phyloP scores from a whole-genome alignment of 2,888 invertebrate genomes.

The Morpho helenor region DNA sequence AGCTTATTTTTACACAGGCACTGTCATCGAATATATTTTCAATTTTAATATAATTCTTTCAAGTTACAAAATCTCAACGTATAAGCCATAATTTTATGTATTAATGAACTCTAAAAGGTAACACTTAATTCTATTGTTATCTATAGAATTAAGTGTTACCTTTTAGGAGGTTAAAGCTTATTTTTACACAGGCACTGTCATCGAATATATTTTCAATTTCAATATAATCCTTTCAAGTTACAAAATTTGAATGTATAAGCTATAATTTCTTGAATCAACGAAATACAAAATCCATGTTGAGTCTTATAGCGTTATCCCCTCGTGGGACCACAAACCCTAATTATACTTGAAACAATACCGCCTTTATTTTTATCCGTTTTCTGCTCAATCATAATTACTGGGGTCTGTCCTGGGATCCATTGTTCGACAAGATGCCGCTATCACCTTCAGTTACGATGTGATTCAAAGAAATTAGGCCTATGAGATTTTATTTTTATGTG shows the following conservation, averaged over 20 bases:
- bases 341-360: slow-evolving; percentile 74
- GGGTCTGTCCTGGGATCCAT: slow-evolving; percentile 59
- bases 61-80: no score
- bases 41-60: no score
- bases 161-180: no score
- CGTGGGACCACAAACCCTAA: slow-evolving; percentile 74
- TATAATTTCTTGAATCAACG: slow-evolving; percentile 20
- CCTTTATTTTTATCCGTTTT: slow-evolving; percentile 75
- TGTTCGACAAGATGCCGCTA: slow-evolving; percentile 58
- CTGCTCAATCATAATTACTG: slow-evolving; percentile 78
- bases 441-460: slow-evolving; percentile 43
- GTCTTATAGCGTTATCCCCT: slow-evolving; percentile 48
- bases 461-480: slow-evolving; percentile 21
- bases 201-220: no score
- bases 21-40: no score
- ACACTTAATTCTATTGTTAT: no score
- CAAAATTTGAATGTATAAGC: neutral
- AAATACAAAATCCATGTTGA: slow-evolving; percentile 29
- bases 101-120: no score
- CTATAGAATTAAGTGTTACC: no score
- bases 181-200: no score
- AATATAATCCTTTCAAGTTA: no score
- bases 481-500: slow-evolving; percentile 1
- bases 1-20: no score
- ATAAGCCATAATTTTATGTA: no score